Conservation (phyloP, 1,140 invertebrate species). For the Archivesica marissinica region DNA sequence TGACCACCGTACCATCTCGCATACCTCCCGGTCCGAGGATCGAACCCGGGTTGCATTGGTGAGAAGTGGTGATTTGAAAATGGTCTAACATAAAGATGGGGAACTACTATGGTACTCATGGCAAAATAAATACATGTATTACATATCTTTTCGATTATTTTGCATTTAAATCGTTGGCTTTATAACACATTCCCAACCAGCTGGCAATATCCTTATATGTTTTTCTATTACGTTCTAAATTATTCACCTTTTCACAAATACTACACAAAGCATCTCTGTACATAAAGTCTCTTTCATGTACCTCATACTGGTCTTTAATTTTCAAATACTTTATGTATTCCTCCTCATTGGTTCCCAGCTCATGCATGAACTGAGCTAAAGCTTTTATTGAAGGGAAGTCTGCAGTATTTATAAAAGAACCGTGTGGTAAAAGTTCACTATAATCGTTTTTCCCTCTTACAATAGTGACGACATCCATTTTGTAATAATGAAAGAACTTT, state of each 20-base stretch:
- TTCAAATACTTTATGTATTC: constrained; percentile 77
- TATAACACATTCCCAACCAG: constrained; percentile 42
- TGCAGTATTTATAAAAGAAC: constrained; percentile 88
- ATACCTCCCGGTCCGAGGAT: too few relatives aligned
- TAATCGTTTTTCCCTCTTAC: constrained; percentile 88
- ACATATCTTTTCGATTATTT: too few relatives aligned
- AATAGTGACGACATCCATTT: constrained; percentile 87
- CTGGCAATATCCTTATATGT: constrained; percentile 12
- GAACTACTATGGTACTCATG: too few relatives aligned
- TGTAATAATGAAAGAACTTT: constrained; percentile 88
- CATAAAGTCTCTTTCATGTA: constrained; percentile 12
- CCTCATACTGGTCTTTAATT: constrained; percentile 74
- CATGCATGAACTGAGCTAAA: constrained; percentile 85
- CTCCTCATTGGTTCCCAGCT: constrained; percentile 81
- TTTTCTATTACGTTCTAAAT: constrained; percentile 26
- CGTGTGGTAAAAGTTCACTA: constrained; percentile 86
- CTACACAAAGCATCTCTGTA: constrained; percentile 52
- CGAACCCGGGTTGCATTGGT: too few relatives aligned
- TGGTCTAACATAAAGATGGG: too few relatives aligned
- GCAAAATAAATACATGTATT: too few relatives aligned
- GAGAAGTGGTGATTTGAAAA: too few relatives aligned
- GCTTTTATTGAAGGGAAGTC: constrained; percentile 85
- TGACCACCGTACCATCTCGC: too few relatives aligned
- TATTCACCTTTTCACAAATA: constrained; percentile 56
- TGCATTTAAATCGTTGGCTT: constrained; percentile 4